Conservation (phyloP, 1,140 invertebrate species). For the Polyergus mexicanus region DNA sequence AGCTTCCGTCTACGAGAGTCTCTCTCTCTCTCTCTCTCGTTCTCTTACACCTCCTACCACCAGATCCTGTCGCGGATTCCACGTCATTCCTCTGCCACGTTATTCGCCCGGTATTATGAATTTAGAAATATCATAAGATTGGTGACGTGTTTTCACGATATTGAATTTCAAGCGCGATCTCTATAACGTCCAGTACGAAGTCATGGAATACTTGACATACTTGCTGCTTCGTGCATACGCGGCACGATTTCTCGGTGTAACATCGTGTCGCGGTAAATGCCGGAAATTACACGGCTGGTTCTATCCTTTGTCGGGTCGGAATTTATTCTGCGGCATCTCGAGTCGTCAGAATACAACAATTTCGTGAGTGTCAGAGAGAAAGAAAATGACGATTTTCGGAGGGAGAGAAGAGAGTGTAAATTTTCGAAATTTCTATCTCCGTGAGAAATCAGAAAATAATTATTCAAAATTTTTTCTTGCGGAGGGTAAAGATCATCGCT, state of each 20-base stretch:
- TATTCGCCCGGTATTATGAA: slow-evolving; percentile 72
- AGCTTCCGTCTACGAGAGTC: neutral
- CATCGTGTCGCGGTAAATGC: slow-evolving; percentile 52
- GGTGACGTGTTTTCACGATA: slow-evolving; percentile 76
- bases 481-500: neutral
- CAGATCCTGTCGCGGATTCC: neutral
- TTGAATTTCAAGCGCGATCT: slow-evolving; percentile 74
- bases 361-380: neutral
- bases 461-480: neutral
- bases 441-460: neutral
- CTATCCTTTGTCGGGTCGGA: slow-evolving; percentile 47
- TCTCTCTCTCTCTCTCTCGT: neutral
- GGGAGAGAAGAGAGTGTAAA: neutral
- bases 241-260: slow-evolving; percentile 35
- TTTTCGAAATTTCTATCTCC: neutral
- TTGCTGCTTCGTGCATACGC: slow-evolving; percentile 33
- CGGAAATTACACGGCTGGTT: slow-evolving; percentile 51
- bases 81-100: slow-evolving; percentile 60
- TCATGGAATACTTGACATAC: slow-evolving; percentile 29
- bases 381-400: no score
- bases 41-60: neutral
- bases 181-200: slow-evolving; percentile 30
- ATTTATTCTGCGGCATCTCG: slow-evolving; percentile 36
- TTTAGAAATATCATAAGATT: slow-evolving; percentile 79
- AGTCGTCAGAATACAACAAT: neutral